Conservation (phyloP, 2,888 invertebrate species). For the Tetragnatha montana region DNA sequence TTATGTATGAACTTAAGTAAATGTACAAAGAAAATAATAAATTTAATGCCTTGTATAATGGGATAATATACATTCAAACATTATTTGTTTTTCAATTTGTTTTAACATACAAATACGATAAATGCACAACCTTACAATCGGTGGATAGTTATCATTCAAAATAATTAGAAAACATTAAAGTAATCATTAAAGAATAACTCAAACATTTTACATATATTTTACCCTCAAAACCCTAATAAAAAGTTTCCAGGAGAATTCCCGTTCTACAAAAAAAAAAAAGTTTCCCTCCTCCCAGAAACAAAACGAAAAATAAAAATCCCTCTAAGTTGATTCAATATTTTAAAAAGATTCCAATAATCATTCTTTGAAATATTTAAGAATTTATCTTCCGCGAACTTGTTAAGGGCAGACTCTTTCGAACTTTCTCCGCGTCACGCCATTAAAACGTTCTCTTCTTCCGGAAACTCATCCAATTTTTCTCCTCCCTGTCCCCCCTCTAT, state of each 20-base stretch:
- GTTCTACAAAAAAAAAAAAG: background rate
- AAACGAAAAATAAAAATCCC: background rate
- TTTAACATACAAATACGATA: too few relatives aligned
- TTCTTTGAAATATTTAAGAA: slow-evolving; percentile 24
- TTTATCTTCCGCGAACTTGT: slow-evolving; percentile 5
- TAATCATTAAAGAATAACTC: too few relatives aligned
- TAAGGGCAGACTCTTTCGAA: background rate
- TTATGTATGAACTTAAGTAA: too few relatives aligned
- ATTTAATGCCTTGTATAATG: too few relatives aligned
- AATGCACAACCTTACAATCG: too few relatives aligned
- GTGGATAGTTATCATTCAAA: too few relatives aligned
- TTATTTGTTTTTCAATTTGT: too few relatives aligned
- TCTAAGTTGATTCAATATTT: background rate
- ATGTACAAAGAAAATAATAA: too few relatives aligned
- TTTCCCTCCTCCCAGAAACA: background rate
- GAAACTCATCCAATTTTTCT: slow-evolving; percentile 4
- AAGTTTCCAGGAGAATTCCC: background rate
- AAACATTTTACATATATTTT: too few relatives aligned
- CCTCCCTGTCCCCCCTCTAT: background rate
- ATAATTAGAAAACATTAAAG: too few relatives aligned
- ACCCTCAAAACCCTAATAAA: too few relatives aligned
- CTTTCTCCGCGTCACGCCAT: slow-evolving; percentile 14
- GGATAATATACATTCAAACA: too few relatives aligned
- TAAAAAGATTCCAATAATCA: slow-evolving; percentile 46
- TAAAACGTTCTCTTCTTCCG: slow-evolving; percentile 17